These are phyloP conservation scores for Eudasyphora cyanicolor DNA, from an alignment of 2,888 invertebrate genomes.

Conservation along the genomic window DNA sequence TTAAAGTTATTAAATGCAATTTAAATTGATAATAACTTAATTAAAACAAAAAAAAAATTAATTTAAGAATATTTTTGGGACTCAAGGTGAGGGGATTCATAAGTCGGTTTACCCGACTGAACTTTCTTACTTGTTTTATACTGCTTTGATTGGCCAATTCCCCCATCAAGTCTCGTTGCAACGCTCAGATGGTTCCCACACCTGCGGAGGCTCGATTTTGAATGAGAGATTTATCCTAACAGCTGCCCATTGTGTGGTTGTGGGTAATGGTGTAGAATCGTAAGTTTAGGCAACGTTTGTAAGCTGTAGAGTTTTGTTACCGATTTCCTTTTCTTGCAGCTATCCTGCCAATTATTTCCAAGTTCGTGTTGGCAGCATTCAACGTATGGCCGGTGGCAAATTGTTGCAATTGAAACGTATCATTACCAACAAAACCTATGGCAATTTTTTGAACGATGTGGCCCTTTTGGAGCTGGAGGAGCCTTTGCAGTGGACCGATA, in stretches of 20 bases:
- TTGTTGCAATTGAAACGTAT: conserved; percentile 70
- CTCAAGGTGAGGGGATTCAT: no score
- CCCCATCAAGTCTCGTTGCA: conserved; percentile 78
- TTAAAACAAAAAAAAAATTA: no score
- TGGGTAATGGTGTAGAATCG: conserved; percentile 68
- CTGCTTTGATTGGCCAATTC: conserved; percentile 76
- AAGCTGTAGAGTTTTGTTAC: not conserved
- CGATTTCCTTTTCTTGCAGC: conserved; percentile 62
- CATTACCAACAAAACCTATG: conserved; percentile 70
- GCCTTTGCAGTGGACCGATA: conserved; percentile 68
- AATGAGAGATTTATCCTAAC: conserved; percentile 70
- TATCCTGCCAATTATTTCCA: conserved; percentile 70
- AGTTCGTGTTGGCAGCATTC: conserved; percentile 77
- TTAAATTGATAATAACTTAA: no score
- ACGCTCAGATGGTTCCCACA: conserved; percentile 67
- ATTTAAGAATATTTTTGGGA: no score
- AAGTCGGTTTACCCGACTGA: no score
- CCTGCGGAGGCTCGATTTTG: conserved; percentile 74
- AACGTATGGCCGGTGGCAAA: conserved; percentile 73
- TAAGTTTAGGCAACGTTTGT: conserved; percentile 55
- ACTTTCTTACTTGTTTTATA: no score
- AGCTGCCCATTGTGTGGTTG: conserved; percentile 76
- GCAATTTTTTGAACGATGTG: conserved; percentile 70
- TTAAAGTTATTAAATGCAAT: no score
- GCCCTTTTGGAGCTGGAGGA: conserved; percentile 73